phyloP scores from a whole-genome alignment of 2,113 vertebrate species.

The Chloebia gouldiae region DNA sequence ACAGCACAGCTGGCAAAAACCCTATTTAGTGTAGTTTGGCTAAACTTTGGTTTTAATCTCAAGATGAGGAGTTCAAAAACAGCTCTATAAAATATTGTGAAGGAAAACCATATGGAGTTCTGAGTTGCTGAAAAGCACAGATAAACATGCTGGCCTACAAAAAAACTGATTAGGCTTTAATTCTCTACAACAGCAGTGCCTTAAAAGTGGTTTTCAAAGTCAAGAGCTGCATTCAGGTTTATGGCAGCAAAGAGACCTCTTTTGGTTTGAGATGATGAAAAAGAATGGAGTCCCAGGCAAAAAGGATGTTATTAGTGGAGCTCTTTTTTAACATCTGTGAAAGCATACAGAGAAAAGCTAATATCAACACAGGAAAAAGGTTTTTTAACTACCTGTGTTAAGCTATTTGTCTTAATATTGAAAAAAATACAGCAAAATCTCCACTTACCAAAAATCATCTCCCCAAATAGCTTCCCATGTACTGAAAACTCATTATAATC shows the following conservation, averaged over 20 bases:
- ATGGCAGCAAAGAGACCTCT: background rate
- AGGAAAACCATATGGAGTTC: background rate
- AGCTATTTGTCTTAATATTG: background rate
- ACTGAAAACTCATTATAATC: background rate
- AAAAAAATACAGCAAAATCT: background rate
- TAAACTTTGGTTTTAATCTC: conserved; percentile 19
- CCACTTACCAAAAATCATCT: background rate
- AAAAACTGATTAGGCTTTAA: background rate
- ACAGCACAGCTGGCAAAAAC: background rate
- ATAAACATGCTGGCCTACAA: background rate
- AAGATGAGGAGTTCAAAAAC: background rate
- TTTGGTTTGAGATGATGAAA: background rate
- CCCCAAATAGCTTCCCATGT: background rate
- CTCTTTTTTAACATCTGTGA: background rate
- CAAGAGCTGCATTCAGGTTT: background rate
- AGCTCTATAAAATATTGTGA: background rate
- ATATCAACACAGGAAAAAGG: background rate
- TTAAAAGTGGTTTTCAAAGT: background rate
- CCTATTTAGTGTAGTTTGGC: background rate
- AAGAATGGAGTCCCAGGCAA: background rate
- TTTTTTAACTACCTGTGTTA: background rate
- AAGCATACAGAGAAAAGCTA: background rate
- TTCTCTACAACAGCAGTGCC: background rate
- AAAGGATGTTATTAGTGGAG: background rate
- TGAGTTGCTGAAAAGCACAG: background rate